Conservation (phyloP, 1,140 invertebrate genomes). For the Telenomus remus region DNA sequence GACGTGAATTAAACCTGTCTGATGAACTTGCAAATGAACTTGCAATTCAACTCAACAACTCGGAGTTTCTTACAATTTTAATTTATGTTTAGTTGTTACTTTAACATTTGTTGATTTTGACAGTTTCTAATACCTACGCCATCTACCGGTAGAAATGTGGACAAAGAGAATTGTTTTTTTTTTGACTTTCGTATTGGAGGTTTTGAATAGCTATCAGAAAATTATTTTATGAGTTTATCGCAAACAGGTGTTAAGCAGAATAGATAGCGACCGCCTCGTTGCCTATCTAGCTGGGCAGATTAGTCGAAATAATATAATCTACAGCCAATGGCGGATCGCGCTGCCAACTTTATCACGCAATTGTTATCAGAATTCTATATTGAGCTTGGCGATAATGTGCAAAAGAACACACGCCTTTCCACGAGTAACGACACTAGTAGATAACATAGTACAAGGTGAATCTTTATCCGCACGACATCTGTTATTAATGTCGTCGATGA, state of each 20-base stretch:
- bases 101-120: no score
- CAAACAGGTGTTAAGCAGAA: constrained; percentile 53
- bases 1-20: constrained; percentile 2
- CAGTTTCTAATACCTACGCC: no score
- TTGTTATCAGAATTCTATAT: constrained; percentile 55
- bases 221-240: constrained; percentile 56
- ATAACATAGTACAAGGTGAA: constrained; percentile 54
- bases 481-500: constrained; percentile 54
- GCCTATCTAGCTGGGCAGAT: constrained; percentile 56
- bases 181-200: constrained; percentile 38
- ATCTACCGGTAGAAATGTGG: not conserved
- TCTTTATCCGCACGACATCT: constrained; percentile 53
- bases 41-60: no score
- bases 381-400: constrained; percentile 41
- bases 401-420: constrained; percentile 57
- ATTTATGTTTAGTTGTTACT: no score
- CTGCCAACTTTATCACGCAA: constrained; percentile 35
- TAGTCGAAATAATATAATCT: constrained; percentile 57
- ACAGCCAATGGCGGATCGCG: constrained; percentile 48
- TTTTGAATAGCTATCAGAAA: constrained; percentile 50
- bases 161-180: constrained; percentile 32
- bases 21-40: not conserved
- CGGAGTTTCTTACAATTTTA: no score
- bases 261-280: constrained; percentile 51
- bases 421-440: constrained; percentile 37